Conservation (phyloP, 1,140 invertebrate genomes). For the Pogonognathellus flavescens region DNA sequence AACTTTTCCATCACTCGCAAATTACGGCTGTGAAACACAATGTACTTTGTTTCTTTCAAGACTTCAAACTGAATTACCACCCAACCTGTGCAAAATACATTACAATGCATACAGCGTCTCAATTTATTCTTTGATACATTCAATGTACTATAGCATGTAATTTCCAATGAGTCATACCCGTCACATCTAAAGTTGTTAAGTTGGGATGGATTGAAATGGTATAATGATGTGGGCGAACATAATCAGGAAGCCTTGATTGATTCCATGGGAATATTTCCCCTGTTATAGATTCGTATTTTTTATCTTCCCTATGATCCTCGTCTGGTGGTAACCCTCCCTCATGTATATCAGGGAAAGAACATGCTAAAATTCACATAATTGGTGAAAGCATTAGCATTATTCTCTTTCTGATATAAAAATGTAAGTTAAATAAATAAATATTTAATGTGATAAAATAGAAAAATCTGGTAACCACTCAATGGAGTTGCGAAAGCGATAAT, state of each 20-base stretch:
- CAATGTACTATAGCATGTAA: too few species aligned
- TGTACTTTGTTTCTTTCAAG: slow-evolving; percentile 86
- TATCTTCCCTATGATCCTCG: slow-evolving; percentile 57
- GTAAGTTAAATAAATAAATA: too few species aligned
- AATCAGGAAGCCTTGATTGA: slow-evolving; percentile 84
- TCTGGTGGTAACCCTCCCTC: slow-evolving; percentile 61
- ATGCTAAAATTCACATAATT: slow-evolving; percentile 72
- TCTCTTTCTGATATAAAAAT: slow-evolving; percentile 27
- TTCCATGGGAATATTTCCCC: slow-evolving; percentile 90
- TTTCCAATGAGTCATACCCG: slow-evolving; percentile 75
- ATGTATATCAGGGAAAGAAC: slow-evolving; percentile 74
- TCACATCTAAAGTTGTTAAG: slow-evolving; percentile 87
- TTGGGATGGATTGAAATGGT: slow-evolving; percentile 94
- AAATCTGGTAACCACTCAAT: slow-evolving; percentile 69
- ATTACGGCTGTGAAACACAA: slow-evolving; percentile 91
- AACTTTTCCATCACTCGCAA: slow-evolving; percentile 86
- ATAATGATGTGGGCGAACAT: slow-evolving; percentile 86
- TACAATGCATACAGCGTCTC: too few species aligned
- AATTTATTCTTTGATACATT: too few species aligned
- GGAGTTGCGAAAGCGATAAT: slow-evolving; percentile 91
- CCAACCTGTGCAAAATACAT: slow-evolving; percentile 68
- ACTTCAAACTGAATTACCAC: slow-evolving; percentile 74
- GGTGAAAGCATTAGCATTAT: not conserved
- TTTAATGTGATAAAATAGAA: too few species aligned
- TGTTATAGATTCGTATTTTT: slow-evolving; percentile 77